These are phyloP conservation scores for Rhopalosiphum padi DNA, from an alignment of 1,140 invertebrate species.

Conservation along the genomic window DNA sequence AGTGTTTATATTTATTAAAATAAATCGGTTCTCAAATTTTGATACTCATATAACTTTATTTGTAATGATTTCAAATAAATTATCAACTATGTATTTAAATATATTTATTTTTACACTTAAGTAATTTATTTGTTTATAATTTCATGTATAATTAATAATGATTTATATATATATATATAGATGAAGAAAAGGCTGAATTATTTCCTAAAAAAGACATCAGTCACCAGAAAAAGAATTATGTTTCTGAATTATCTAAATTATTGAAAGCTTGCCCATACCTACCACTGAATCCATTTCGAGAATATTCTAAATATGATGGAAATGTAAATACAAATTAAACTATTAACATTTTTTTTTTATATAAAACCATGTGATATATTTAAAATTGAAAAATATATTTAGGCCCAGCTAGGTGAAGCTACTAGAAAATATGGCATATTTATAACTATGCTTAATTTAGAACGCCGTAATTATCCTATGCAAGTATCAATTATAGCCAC, in stretches of 20 bases:
- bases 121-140: not conserved
- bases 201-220: conserved; percentile 70
- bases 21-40: not conserved
- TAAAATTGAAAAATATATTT: conserved; percentile 56
- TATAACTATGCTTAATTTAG: conserved; percentile 82
- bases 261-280: conserved; percentile 77
- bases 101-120: not conserved
- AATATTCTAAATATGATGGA: conserved; percentile 92
- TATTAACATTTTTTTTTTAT: conserved; percentile 35
- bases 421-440: conserved; percentile 85
- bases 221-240: conserved; percentile 65
- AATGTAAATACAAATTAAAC: conserved; percentile 66
- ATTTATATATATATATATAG: conserved; percentile 62
- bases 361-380: conserved; percentile 45
- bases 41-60: not conserved
- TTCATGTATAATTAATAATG: not conserved
- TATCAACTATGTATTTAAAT: not conserved
- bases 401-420: conserved; percentile 76
- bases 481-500: conserved; percentile 79
- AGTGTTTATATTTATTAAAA: not conserved
- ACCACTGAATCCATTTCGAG: conserved; percentile 83
- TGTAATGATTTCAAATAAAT: not conserved
- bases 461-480: conserved; percentile 83
- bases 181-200: conserved; percentile 72
- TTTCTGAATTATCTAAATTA: conserved; percentile 74